Evolutionary conservation across 2,888 invertebrate genomes (phyloP), one percentile per base, ranked within the genome.

Genomic region (Deladenus siricidicola): DNA sequence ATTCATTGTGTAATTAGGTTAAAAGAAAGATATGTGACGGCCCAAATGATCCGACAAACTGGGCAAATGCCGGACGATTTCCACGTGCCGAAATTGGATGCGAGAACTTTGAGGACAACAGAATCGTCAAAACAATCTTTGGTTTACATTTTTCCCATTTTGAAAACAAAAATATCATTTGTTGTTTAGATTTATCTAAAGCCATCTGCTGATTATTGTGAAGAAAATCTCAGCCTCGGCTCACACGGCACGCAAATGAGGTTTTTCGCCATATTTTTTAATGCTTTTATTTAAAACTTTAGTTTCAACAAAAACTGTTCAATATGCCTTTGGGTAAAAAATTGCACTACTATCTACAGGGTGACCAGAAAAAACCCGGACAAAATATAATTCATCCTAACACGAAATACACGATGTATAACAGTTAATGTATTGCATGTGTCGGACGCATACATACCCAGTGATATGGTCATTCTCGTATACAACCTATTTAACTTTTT

Each of bases 121-220:
- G 39, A 23, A 23, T n/a, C 17, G n/a, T 19, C n/a, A 29, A 53
- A 53, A 34, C 30, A 52, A 17, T 28, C 23, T 6, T 19, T 53
- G 39, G 53, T 53, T n/a, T 21, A n/a, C 26, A 10, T 34, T 34
- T 6, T 14, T 34, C 3, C 6, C 21, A 2, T 26, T 52, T 53
- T 2, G n/a, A 29, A 26, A 29, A 58, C n/a, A 30, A 30, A 26
- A 23, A 49, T 8, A 21, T 14, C 4, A 47, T 3, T 14, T 17
- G 28, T 4, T 3, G n/a, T 60, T 28, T 64, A 64, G 62, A 83
- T 88, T 29, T 89, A 86, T 81, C 85, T 87, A 69, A 86, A 86
- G 64, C 87, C 87, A 76, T 88, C 88, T 60, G 88, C 89, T 0
- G 88, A 89, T 81, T 89, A 88, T 80, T 89, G 89, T 81, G 85